Evolutionary conservation across 1,140 invertebrate species (phyloP), one percentile per base, ranked within the genome.

Genomic region (Charaxes varanes): DNA sequence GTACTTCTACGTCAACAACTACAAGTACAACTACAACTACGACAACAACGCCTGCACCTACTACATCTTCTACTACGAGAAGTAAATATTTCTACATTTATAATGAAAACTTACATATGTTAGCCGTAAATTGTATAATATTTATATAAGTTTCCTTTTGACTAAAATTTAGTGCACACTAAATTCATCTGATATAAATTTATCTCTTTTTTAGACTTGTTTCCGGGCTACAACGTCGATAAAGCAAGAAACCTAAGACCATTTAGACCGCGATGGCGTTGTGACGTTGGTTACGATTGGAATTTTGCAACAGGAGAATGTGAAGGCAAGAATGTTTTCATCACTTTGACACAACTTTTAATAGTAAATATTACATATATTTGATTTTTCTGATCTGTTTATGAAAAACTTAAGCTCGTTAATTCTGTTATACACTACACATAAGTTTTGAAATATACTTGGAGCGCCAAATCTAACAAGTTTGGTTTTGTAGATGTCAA

Each of bases 401-500:
- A n/a, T n/a, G n/a, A n/a, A n/a, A n/a, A n/a, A n/a, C n/a, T n/a
- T n/a, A n/a, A n/a, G n/a, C n/a, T n/a, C n/a, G n/a, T n/a, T n/a
- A n/a, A n/a, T n/a, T n/a, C n/a, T n/a, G n/a, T n/a, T n/a, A n/a
- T n/a, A n/a, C n/a, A n/a, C n/a, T n/a, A n/a, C n/a, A n/a, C n/a
- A n/a, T n/a, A n/a, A n/a, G n/a, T n/a, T n/a, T n/a, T n/a, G n/a
- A n/a, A n/a, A n/a, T n/a, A n/a, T n/a, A n/a, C n/a, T n/a, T n/a
- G n/a, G n/a, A n/a, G n/a, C n/a, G n/a, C n/a, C n/a, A n/a, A n/a
- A 34, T 34, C 6, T 18, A n/a, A 8, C n/a, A 34, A 16, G 10
- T 18, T 22, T 24, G 19, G 6, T 11, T 19, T 44, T 40, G 8
- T 27, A 95, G 94, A 96, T 85, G 87, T 95, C 32, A 87, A 95